These are phyloP conservation scores for Taenioides sp. DNA, from an alignment of 2,797 vertebrate species.

Conservation along the genomic window DNA sequence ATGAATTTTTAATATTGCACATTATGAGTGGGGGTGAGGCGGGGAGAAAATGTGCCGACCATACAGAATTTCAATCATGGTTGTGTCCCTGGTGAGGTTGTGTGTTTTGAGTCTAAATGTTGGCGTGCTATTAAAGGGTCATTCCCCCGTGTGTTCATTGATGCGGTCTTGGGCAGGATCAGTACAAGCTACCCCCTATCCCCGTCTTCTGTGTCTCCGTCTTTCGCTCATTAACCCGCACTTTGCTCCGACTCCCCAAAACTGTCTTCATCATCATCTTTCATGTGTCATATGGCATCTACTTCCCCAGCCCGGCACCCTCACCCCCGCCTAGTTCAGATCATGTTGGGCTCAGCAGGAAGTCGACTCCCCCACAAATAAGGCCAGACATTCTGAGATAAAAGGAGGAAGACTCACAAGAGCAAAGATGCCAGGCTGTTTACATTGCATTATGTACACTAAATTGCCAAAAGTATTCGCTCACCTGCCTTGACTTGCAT, in stretches of 20 bases:
- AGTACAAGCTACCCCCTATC: slow-evolving; percentile 34
- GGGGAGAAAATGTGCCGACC: slow-evolving; percentile 60
- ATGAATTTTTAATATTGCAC: background rate
- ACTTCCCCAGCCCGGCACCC: slow-evolving; percentile 22
- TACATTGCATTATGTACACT: slow-evolving; percentile 5
- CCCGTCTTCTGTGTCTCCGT: slow-evolving; percentile 16
- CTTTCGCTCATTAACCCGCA: slow-evolving; percentile 58
- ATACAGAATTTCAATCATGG: slow-evolving; percentile 64
- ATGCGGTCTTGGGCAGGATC: slow-evolving; percentile 52
- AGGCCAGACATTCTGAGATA: slow-evolving; percentile 59
- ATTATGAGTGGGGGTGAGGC: slow-evolving; percentile 10
- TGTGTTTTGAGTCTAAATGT: slow-evolving; percentile 50
- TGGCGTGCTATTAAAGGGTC: slow-evolving; percentile 70
- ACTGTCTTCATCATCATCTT: slow-evolving; percentile 37
- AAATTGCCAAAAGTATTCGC: too few species aligned
- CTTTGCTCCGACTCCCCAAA: slow-evolving; percentile 27
- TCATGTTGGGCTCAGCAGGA: slow-evolving; percentile 42
- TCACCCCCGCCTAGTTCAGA: slow-evolving; percentile 39
- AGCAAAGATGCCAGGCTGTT: slow-evolving; percentile 40
- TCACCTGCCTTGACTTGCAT: too few species aligned
- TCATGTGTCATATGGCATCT: slow-evolving; percentile 50
- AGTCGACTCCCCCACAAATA: slow-evolving; percentile 54
- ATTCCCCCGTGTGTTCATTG: slow-evolving; percentile 58
- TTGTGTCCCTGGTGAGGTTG: slow-evolving; percentile 36
- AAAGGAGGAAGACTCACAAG: slow-evolving; percentile 48